Base-by-base conservation (phyloP, 2,797 vertebrate genomes). In the Sylvia borin region DNA sequence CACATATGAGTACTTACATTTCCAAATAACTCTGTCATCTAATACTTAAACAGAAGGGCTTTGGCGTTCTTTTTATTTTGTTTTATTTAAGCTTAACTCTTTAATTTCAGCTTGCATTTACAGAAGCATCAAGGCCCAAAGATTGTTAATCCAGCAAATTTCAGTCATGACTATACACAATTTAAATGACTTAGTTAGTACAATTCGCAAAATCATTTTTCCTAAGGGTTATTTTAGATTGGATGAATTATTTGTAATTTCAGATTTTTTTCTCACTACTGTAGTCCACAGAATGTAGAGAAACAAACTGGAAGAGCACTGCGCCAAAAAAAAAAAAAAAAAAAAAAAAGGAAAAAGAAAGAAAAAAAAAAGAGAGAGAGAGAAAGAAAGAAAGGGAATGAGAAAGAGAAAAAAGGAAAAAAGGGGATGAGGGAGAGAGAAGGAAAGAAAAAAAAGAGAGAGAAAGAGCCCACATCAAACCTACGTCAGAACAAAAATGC, bases 381-480 rank as follows among this genome's bases (percentile, higher is more conserved):
- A 31, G 4, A n/a, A 57, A n/a, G n/a, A 50, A 15, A 79, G 16
- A n/a, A 57, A 36, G 13, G 6, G n/a, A 77, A 5, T 0, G 1
- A 74, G 20, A 72, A 65, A n/a, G 3, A 48, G 12, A 40, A 9
- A 64, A 66, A 38, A 36, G 36, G 26, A 8, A 65, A 67, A 31
- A 53, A 18, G 5, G 4, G 7, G 4, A 27, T 4, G 3, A 5
- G 11, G 17, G 19, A 20, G 13, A 13, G 14, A 6, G 3, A 16
- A 36, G 7, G 11, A 20, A 25, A 34, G 22, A 10, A 31, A 12
- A 27, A 4, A 24, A 4, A 16, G 24, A 25, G 19, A n/a, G 13
- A 61, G 8, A 54, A 40, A 34, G 24, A 24, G 13, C 2, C 2
- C 12, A 32, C 1, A 50, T 4, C 8, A 62, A 24, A 15, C 2